Evolutionary conservation across 2,113 vertebrate genomes (phyloP).

Genomic region (Mormyrus lacerda): DNA sequence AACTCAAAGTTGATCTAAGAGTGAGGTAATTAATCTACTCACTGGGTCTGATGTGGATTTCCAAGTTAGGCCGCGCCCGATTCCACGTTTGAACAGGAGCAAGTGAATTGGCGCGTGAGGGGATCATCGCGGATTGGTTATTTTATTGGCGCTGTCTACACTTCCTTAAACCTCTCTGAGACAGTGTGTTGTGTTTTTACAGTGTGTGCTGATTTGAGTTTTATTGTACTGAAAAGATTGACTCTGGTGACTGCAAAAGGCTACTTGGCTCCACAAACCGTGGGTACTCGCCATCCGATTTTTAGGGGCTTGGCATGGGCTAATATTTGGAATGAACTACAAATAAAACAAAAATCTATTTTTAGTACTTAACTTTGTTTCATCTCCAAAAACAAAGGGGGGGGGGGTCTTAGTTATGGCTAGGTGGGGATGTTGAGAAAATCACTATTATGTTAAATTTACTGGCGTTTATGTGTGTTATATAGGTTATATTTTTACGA

Average conservation of each 20-base stretch:
- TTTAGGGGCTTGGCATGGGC: neutral
- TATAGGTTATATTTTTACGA: neutral
- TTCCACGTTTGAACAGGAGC: neutral
- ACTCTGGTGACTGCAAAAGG: constrained; percentile 73
- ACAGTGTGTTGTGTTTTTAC: constrained; percentile 46
- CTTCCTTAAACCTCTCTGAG: neutral
- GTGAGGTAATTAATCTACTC: neutral
- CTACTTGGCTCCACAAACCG: constrained; percentile 82
- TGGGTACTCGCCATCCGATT: constrained; percentile 78
- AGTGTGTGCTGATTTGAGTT: constrained; percentile 49
- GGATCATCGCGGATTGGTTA: neutral
- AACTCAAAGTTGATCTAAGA: neutral
- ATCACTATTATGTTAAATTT: neutral
- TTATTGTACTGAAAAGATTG: constrained; percentile 45
- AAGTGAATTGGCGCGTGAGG: neutral
- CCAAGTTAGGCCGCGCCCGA: neutral
- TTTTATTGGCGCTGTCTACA: neutral
- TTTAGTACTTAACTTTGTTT: neutral
- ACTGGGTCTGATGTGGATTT: neutral
- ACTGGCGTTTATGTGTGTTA: neutral
- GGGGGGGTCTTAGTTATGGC: neutral
- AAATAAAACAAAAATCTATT: neutral
- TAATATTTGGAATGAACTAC: neutral
- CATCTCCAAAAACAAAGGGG: neutral
- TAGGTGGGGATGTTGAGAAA: neutral